Percentiles rank a stretch among this genome's conserved stretches.
phyloP scores from a whole-genome alignment of 2,797 vertebrate genomes.

The Denticeps clupeoides region DNA sequence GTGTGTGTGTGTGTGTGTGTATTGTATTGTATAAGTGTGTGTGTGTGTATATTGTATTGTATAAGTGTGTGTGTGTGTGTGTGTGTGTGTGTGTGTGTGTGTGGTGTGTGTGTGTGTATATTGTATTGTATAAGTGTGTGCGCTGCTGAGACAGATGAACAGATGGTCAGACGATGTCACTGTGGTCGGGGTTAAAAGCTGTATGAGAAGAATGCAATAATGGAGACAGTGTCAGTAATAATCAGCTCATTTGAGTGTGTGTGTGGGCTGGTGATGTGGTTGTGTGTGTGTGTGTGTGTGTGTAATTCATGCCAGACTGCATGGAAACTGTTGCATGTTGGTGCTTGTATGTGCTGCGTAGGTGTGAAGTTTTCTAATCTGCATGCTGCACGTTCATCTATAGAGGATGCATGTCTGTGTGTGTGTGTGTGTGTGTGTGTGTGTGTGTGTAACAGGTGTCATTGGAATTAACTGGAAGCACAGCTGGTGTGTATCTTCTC shows the following conservation, averaged over 20 bases:
- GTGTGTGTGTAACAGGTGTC: conserved; percentile 16
- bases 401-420: too few species aligned
- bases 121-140: conserved; percentile 5
- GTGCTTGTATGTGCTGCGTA: too few species aligned
- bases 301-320: too few species aligned
- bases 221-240: conserved; percentile 22
- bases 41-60: background rate
- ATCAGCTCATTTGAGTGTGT: conserved; percentile 5
- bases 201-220: conserved; percentile 19
- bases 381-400: too few species aligned
- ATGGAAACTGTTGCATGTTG: too few species aligned
- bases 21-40: too few species aligned
- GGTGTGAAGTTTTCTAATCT: too few species aligned
- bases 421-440: background rate
- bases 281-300: background rate
- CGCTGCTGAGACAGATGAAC: conserved; percentile 24
- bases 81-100: conserved; percentile 1
- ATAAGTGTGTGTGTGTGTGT: conserved; percentile 7
- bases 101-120: conserved; percentile 6
- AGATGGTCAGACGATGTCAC: conserved; percentile 23
- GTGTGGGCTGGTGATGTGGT: background rate
- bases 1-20: too few species aligned
- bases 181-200: conserved; percentile 20
- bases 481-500: conserved; percentile 11
- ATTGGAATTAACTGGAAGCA: conserved; percentile 14